A percentile compares a stretch with the other conserved stretches of the same genome.
phyloP scores from a whole-genome alignment of 2,888 invertebrate genomes.

The Archips crataeganus region DNA sequence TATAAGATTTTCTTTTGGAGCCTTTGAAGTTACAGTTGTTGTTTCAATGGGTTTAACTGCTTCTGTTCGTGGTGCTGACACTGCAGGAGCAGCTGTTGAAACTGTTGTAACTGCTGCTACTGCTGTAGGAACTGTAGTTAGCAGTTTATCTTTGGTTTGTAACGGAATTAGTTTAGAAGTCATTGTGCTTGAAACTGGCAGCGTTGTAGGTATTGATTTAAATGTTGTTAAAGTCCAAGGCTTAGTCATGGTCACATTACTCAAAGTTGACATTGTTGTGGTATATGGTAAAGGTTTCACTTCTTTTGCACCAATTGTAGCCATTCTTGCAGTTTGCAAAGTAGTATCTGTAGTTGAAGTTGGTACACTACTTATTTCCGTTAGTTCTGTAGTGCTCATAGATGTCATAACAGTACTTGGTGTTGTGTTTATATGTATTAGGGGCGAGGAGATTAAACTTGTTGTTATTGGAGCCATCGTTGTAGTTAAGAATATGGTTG shows the following conservation, averaged over 20 bases:
- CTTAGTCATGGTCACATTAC: conserved; percentile 26
- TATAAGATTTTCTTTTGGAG: conserved; percentile 19
- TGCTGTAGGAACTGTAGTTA: conserved; percentile 34
- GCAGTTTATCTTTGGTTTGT: conserved; percentile 10
- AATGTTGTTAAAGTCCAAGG: conserved; percentile 29
- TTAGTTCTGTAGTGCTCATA: conserved; percentile 44
- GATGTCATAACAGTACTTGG: conserved; percentile 39
- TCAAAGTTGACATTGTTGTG: not conserved
- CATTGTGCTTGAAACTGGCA: conserved; percentile 39
- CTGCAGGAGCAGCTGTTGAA: conserved; percentile 39
- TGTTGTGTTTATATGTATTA: conserved; percentile 25
- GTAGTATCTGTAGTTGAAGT: conserved; percentile 33
- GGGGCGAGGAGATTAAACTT: conserved; percentile 13
- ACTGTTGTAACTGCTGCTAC: conserved; percentile 46
- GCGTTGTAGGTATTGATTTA: conserved; percentile 12
- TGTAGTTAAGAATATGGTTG: conserved; percentile 34
- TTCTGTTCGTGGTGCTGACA: conserved; percentile 37
- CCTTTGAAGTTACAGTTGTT: conserved; percentile 14
- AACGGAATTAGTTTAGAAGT: conserved; percentile 9
- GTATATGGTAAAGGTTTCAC: not conserved
- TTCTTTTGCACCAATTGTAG: conserved; percentile 18
- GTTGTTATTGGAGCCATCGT: conserved; percentile 32
- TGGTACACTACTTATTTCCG: conserved; percentile 27
- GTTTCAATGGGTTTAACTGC: conserved; percentile 9
- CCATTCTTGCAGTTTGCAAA: conserved; percentile 26